Evolutionary conservation across 2,113 vertebrate genomes (phyloP), one percentile per base, ranked within the genome.

Genomic region (Apteryx mantelli): DNA sequence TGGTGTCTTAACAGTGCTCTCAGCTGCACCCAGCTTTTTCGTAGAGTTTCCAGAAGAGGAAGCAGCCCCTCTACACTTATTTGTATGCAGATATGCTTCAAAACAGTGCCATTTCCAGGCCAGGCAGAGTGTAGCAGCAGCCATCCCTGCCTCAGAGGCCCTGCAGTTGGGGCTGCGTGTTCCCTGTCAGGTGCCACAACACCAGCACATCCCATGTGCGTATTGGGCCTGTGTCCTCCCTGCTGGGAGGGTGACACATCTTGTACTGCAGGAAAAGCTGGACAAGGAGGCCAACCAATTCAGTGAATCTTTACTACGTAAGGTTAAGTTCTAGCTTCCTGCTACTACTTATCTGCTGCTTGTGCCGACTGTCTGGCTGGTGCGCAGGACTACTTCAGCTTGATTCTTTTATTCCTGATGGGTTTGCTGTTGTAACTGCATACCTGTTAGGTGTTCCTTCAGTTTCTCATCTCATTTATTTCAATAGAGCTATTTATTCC

Each of bases 351-450:
- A 30, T 32, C 36, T 82, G 53, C 9, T 77, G 17, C 0, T 30
- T 69, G 85, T 80, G 36, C 36, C 7, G 36, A 38, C 36, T 7
- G 36, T 38, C 36, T 38, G 36, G 36, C 36, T 38, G 36, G 36
- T 38, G 7, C 36, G 7, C 36, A 38, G 36, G 36, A 38, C 36
- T 38, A 38, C 36, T 38, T 38, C 17, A 15, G 50, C 12, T 16
- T 5, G 1, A 14, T 2, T 60, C 26, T 11, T 75, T 55, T 55
- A 17, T 42, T 77, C 64, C 42, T 42, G 21, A 9, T 2, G 15
- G 60, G 13, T 36, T 64, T 77, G 28, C 30, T 88, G 60, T 12
- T 44, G 53, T 46, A 56, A 40, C 3, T 0, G 0, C 11, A 5
- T 6, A 2, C 9, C 7, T 53, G 18, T 42, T 42, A 73, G 36